Base-by-base conservation (phyloP, 2,888 invertebrate genomes). In the Pollenia labialis region DNA sequence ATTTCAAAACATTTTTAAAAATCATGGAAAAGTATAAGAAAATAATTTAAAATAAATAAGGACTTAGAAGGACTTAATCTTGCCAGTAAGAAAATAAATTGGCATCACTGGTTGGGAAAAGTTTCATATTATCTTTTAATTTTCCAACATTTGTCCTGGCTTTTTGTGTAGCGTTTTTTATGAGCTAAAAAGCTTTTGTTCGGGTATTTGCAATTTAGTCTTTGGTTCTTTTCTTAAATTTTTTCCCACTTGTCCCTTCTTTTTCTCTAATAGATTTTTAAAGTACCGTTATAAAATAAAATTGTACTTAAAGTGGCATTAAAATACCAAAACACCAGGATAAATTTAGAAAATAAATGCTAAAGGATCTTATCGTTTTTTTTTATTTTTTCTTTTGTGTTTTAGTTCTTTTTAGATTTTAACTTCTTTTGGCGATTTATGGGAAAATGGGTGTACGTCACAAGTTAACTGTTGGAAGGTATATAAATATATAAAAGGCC, bases 261-360 rank as follows among this genome's bases (percentile, higher is more conserved):
- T 46, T 46, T 14, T 66, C 12, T 81, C 42, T n/a, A 32, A 60
- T 32, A n/a, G 3, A 0, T 50, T 75, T 69, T 82, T 84, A 72
- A 74, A 83, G 72, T 83, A 72, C 60, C 50, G 54, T 68, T 79
- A 68, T 79, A 74, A 76, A 84, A 84, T 79, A 72, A 83, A 72
- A 72, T 56, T 77, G 58, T 84, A 79, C 60, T 79, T 83, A 58
- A 77, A 84, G 68, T 84, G 83, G 58, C 42, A 84, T 74, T 84
- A 84, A 84, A 74, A 74, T 74, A 79, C 50, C 77, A 79, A 79
- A 46, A 74, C 72, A 74, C 75, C 74, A 75, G 46, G 58, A 81
- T 75, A 75, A 68, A 75, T 75, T 75, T 56, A 32, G 56, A 44
- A 16, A 46, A 48, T 69, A 66, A 50, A 42, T 62, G 23, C 60